Percentiles rank a stretch among this genome's conserved stretches.
Evolutionary conservation across 2,888 invertebrate genomes (phyloP).

Genomic region (Oxytorus armatus): DNA sequence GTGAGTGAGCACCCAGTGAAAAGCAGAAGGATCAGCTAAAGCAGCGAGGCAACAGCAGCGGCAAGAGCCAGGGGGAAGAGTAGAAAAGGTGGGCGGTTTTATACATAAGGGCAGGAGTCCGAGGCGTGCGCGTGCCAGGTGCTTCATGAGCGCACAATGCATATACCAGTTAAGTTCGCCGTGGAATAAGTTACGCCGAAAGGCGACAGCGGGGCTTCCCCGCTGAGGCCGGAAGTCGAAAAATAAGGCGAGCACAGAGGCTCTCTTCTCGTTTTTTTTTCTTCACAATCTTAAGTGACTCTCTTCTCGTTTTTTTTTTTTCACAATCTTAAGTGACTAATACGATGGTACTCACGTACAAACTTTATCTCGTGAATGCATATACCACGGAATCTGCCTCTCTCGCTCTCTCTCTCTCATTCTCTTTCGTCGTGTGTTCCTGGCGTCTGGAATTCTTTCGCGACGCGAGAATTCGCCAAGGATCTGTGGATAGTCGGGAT

Average conservation of each 20-base stretch:
- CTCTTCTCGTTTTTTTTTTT: constrained; percentile 34
- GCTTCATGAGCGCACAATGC: constrained; percentile 80
- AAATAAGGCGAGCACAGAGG: constrained; percentile 77
- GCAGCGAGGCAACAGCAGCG: constrained; percentile 49
- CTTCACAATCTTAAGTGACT: no score
- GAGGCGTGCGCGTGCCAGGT: constrained; percentile 83
- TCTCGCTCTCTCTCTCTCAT: no score
- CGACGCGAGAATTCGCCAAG: constrained; percentile 2
- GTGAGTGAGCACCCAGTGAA: constrained; percentile 41
- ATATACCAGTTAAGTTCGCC: constrained; percentile 78
- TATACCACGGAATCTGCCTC: neutral
- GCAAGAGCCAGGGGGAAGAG: constrained; percentile 50
- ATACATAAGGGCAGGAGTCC: constrained; percentile 75
- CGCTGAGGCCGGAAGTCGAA: constrained; percentile 79
- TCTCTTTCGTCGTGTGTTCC: neutral
- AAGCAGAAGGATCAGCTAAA: constrained; percentile 55
- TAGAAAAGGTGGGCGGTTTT: constrained; percentile 74
- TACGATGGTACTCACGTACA: constrained; percentile 30
- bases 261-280: constrained; percentile 52
- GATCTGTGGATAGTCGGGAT: constrained; percentile 23
- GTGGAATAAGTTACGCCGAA: constrained; percentile 48
- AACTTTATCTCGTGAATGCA: constrained; percentile 14
- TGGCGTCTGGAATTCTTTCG: constrained; percentile 12
- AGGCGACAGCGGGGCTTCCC: constrained; percentile 56
- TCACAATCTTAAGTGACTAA: constrained; percentile 41